phyloP scores from a whole-genome alignment of 2,888 invertebrate genomes.

The Cryptophagus acutangulus region DNA sequence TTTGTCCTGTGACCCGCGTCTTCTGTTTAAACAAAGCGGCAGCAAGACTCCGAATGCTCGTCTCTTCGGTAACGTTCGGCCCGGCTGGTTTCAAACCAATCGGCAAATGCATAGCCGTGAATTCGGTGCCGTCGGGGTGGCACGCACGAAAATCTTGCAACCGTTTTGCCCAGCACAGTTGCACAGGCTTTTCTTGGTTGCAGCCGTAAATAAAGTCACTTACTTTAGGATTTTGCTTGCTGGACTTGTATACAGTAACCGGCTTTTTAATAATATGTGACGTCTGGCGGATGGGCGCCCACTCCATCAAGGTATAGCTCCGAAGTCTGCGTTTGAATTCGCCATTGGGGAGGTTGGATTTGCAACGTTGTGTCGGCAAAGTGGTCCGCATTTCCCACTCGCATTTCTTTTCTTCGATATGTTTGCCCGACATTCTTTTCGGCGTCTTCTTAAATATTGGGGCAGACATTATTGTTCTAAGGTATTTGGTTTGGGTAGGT shows the following conservation, averaged over 20 bases:
- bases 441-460: too few relatives aligned
- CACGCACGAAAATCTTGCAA: slow-evolving; percentile 78
- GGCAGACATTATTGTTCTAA: too few relatives aligned
- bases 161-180: slow-evolving; percentile 80
- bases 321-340: slow-evolving; percentile 84
- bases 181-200: slow-evolving; percentile 87
- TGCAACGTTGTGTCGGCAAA: slow-evolving; percentile 75
- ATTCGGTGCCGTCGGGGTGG: slow-evolving; percentile 77
- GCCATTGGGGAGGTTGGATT: slow-evolving; percentile 79
- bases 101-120: slow-evolving; percentile 81
- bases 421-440: slow-evolving; percentile 63
- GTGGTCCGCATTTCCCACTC: slow-evolving; percentile 65
- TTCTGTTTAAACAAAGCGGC: slow-evolving; percentile 90
- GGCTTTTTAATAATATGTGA: slow-evolving; percentile 99
- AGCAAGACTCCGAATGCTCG: slow-evolving; percentile 86
- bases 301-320: slow-evolving; percentile 82
- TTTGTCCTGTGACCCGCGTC: slow-evolving; percentile 89
- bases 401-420: slow-evolving; percentile 69
- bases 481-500: too few relatives aligned
- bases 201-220: slow-evolving; percentile 81
- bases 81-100: slow-evolving; percentile 77
- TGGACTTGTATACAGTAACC: slow-evolving; percentile 91
- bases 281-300: slow-evolving; percentile 95
- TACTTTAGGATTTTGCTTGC: slow-evolving; percentile 86
- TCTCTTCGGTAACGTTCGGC: slow-evolving; percentile 81